phyloP scores from a whole-genome alignment of 2,888 invertebrate species.

The Chrysomela aeneicollis region DNA sequence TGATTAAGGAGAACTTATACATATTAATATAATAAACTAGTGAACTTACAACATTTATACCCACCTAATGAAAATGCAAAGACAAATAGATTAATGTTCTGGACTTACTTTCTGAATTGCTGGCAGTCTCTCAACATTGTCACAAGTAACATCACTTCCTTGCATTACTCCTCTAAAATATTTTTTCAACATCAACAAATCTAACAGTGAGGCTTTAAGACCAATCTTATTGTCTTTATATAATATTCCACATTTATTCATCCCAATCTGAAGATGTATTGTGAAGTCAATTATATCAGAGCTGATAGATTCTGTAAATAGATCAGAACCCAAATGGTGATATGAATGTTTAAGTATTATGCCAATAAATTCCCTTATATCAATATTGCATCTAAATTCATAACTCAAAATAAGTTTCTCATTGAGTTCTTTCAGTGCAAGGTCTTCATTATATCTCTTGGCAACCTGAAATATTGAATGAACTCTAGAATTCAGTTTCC shows the following conservation, averaged over 20 bases:
- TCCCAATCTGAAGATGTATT: slow-evolving; percentile 41
- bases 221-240: slow-evolving; percentile 42
- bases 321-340: slow-evolving; percentile 50
- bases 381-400: slow-evolving; percentile 43
- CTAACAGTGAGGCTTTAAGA: slow-evolving; percentile 42
- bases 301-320: slow-evolving; percentile 46
- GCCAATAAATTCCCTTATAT: slow-evolving; percentile 46
- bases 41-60: too few species aligned
- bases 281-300: slow-evolving; percentile 40
- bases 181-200: slow-evolving; percentile 47
- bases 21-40: too few species aligned
- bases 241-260: slow-evolving; percentile 41
- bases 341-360: slow-evolving; percentile 52
- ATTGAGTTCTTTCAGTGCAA: slow-evolving; percentile 27
- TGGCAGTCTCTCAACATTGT: slow-evolving; percentile 11
- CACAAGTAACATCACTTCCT: not conserved
- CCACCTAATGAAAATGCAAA: too few species aligned
- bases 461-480: slow-evolving; percentile 40
- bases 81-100: not conserved
- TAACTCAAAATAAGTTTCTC: slow-evolving; percentile 41
- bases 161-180: slow-evolving; percentile 44
- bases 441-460: slow-evolving; percentile 39
- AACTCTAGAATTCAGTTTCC: slow-evolving; percentile 18
- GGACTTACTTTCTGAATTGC: slow-evolving; percentile 28
- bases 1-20: too few species aligned